phyloP scores from a whole-genome alignment of 35 echinoderm and acorn worm genomes.

The Hemicentrotus pulcherrimus region DNA sequence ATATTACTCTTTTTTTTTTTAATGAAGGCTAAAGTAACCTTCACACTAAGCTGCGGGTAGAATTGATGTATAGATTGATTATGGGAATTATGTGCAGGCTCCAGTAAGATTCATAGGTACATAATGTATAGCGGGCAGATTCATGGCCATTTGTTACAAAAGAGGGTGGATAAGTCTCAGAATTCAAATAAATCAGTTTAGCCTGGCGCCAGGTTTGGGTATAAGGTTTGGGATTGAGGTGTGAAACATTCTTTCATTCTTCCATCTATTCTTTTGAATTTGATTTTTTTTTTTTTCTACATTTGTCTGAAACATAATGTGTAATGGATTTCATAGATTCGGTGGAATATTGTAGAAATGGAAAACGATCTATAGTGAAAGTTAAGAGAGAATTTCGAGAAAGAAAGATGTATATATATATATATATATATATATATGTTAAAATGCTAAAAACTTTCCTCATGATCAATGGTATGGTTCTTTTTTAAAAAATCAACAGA shows the following conservation, averaged over 20 bases:
- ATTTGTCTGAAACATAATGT: background rate
- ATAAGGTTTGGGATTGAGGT: background rate
- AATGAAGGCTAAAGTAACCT: background rate
- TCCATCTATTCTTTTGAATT: background rate
- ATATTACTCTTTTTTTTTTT: background rate
- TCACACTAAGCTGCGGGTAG: background rate
- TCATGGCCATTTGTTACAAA: background rate
- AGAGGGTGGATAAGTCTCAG: background rate
- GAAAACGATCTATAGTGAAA: no score
- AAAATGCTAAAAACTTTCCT: no score
- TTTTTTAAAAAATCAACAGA: no score
- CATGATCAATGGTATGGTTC: no score
- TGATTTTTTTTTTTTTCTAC: no score
- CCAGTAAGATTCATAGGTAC: background rate
- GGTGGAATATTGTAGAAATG: no score
- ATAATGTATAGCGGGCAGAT: background rate
- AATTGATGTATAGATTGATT: background rate
- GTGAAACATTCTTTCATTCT: background rate
- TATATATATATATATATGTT: no score
- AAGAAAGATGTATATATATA: no score
- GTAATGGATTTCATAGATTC: no score
- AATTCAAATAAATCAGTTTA: background rate
- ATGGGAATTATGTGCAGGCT: background rate
- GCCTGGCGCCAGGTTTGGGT: background rate
- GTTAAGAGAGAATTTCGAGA: no score